phyloP scores from a whole-genome alignment of 2,113 vertebrate species.

The Circaetus gallicus region DNA sequence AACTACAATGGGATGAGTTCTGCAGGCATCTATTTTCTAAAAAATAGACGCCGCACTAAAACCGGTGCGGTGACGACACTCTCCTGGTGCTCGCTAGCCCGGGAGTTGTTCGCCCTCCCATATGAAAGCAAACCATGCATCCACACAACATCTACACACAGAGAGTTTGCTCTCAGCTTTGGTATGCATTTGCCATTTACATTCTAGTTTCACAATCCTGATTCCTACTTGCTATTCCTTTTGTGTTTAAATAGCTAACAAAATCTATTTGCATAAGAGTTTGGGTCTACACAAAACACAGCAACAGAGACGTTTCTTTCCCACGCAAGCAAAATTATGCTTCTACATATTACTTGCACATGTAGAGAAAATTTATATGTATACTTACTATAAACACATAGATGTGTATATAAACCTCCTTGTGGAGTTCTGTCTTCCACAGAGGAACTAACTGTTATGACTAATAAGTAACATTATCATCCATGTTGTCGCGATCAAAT shows the following conservation, averaged over 20 bases:
- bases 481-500: neutral
- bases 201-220: neutral
- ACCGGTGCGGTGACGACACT: rapidly evolving
- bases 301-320: neutral
- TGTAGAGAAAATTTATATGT: neutral
- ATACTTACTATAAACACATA: neutral
- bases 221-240: neutral
- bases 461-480: neutral
- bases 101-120: rapidly evolving
- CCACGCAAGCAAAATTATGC: neutral
- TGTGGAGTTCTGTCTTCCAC: neutral
- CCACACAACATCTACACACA: neutral
- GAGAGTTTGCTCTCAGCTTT: neutral
- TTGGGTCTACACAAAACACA: neutral
- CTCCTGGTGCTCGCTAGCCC: neutral
- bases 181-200: neutral
- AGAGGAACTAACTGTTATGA: neutral
- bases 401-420: neutral
- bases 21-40: neutral
- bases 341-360: neutral
- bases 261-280: neutral
- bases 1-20: neutral
- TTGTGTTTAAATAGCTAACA: neutral
- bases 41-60: neutral
- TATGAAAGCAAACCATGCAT: neutral